These are phyloP conservation scores for Sebastiscus tertius DNA, from an alignment of 2,797 vertebrate species.

Conservation along the genomic window DNA sequence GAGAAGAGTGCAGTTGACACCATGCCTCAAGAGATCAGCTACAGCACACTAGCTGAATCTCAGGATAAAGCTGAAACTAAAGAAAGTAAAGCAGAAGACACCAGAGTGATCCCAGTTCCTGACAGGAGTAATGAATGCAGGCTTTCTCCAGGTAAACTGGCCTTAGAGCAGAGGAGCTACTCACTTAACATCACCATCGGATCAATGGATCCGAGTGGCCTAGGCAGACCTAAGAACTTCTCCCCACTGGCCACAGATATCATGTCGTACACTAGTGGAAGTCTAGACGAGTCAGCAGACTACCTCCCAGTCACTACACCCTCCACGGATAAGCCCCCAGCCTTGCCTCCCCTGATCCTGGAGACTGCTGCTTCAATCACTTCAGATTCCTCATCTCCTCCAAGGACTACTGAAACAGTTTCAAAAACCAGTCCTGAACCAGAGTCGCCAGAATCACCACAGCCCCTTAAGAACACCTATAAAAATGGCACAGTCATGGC, in stretches of 20 bases:
- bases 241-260: conserved; percentile 97
- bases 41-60: conserved; percentile 87
- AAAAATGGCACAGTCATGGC: conserved; percentile 94
- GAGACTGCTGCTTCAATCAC: conserved; percentile 84
- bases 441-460: conserved; percentile 86
- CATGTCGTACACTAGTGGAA: conserved; percentile 94
- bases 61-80: conserved; percentile 67
- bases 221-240: conserved; percentile 89
- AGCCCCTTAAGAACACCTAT: conserved; percentile 85
- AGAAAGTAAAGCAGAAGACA: conserved; percentile 78
- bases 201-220: conserved; percentile 89
- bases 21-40: conserved; percentile 85
- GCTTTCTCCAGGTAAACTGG: conserved; percentile 93
- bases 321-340: conserved; percentile 87
- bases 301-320: conserved; percentile 95
- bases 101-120: conserved; percentile 80
- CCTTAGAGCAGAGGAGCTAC: conserved; percentile 97
- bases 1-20: conserved; percentile 68
- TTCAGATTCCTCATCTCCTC: conserved; percentile 80
- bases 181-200: conserved; percentile 97
- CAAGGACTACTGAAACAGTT: conserved; percentile 58
- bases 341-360: conserved; percentile 87
- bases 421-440: conserved; percentile 78
- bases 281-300: conserved; percentile 94
- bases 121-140: conserved; percentile 91